These are phyloP conservation scores for Phyllotis vaccarum DNA, from an alignment of 2,797 vertebrate genomes.

Conservation along the genomic window DNA sequence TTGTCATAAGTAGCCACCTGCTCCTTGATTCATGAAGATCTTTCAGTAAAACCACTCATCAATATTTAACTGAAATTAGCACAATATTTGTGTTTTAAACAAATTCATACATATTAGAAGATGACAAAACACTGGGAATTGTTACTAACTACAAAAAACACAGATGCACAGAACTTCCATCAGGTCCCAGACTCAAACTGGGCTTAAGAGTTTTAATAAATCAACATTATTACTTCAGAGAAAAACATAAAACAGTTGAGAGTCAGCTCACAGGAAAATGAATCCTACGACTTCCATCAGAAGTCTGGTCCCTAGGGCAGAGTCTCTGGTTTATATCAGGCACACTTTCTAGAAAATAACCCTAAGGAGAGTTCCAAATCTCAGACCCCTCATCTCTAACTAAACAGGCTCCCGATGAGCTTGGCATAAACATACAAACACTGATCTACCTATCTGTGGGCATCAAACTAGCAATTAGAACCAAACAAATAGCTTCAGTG, in stretches of 20 bases:
- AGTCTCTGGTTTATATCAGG: slow-evolving; percentile 60
- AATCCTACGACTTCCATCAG: slow-evolving; percentile 61
- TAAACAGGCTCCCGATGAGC: slow-evolving; percentile 33
- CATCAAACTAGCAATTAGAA: slow-evolving; percentile 45
- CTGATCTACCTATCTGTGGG: background rate
- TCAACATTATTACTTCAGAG: slow-evolving; percentile 69
- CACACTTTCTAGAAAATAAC: slow-evolving; percentile 63
- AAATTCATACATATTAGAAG: slow-evolving; percentile 52
- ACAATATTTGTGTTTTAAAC: slow-evolving; percentile 45
- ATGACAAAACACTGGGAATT: slow-evolving; percentile 69
- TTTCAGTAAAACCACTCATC: slow-evolving; percentile 66
- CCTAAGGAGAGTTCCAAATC: slow-evolving; percentile 50
- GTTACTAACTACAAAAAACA: slow-evolving; percentile 58
- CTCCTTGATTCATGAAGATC: slow-evolving; percentile 32
- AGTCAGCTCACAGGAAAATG: slow-evolving; percentile 60
- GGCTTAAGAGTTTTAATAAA: slow-evolving; percentile 73
- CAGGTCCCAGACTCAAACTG: slow-evolving; percentile 54
- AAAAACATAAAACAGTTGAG: slow-evolving; percentile 65
- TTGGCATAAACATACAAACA: background rate
- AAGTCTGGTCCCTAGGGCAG: slow-evolving; percentile 48
- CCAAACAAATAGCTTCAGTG: slow-evolving; percentile 4
- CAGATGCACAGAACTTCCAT: slow-evolving; percentile 35
- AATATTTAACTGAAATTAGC: slow-evolving; percentile 54
- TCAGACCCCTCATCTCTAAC: slow-evolving; percentile 37
- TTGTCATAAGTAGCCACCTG: slow-evolving; percentile 63